Evolutionary conservation across 2,797 vertebrate species (phyloP), one percentile per base, ranked within the genome.

Genomic region (Pyrocephalus nanus): DNA sequence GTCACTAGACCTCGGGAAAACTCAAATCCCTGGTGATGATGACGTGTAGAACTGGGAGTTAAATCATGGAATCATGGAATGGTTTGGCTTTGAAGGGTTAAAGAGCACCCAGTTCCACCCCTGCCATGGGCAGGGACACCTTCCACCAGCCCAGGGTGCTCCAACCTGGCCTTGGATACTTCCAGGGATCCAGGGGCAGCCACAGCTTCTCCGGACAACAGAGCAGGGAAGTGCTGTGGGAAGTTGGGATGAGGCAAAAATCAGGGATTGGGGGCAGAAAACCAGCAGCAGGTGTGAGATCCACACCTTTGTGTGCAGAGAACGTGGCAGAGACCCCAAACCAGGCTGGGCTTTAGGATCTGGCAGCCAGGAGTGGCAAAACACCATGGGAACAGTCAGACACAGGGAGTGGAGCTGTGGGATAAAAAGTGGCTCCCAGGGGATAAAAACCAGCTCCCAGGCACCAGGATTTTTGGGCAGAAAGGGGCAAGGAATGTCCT

Each of bases 141-240:
- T 81, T 0, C 42, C 77, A 36, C 4, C 3, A 1, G 6, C 29
- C 40, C 54, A n/a, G 66, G 32, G 0, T n/a, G 67, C 7, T 51
- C 75, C 70, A 61, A 3, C 61, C 61, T 23, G 70, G 62, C 62
- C 62, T 25, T 2, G 62, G 62, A 1, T 47, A 27, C 15, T 54
- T 2, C 47, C 69, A 66, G 86, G 70, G 54, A 32, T 11, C 22
- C 73, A 47, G 40, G 26, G 69, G 29, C 47, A 74, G 54, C 62
- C 55, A 3, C 61, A 61, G 54, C 42, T 36, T 0, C 25, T 22
- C 4, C 5, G 42, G 27, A 12, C 21, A 4, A 11, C 25, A 9
- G 50, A 57, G 55, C 70, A 42, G 30, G 7, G 48, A 38, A 77
- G 57, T 0, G 2, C 54, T 55, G 69, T 43, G 40, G 81, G 27